Evolutionary conservation across 2,113 vertebrate genomes (phyloP).

Genomic region (Phylloscopus whistleri): DNA sequence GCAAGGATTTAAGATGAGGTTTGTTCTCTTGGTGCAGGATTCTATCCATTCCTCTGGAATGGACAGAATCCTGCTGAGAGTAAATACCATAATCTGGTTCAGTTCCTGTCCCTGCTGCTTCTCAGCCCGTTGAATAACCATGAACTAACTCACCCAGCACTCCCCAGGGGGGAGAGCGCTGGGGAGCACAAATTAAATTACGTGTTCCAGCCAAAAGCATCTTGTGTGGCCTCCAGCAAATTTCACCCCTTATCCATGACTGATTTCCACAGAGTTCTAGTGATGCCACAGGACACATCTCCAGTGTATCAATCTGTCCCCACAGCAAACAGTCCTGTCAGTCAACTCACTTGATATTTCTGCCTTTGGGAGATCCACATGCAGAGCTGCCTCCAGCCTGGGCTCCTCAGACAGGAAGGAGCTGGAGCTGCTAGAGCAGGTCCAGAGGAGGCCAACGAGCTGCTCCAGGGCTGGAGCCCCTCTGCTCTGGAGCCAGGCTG

Average conservation of each 20-base stretch:
- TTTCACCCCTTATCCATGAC: not conserved
- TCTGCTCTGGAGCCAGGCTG: not conserved
- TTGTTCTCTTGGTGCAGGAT: not conserved
- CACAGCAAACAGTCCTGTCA: not conserved
- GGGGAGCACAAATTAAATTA: not conserved
- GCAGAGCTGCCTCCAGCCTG: not conserved
- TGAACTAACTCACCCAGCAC: not conserved
- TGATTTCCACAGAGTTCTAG: not conserved
- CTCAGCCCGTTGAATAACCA: not conserved
- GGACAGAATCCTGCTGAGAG: not conserved
- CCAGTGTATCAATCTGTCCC: not conserved
- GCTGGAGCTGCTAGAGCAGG: accelerated
- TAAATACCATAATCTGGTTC: not conserved
- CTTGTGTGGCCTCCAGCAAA: not conserved
- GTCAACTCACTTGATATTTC: not conserved
- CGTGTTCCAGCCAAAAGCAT: not conserved
- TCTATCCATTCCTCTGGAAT: not conserved
- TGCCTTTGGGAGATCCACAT: not conserved
- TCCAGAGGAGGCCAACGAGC: accelerated
- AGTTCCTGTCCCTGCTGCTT: not conserved
- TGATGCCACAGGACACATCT: accelerated
- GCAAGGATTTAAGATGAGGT: not conserved
- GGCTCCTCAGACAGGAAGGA: not conserved
- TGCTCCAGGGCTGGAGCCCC: not conserved
- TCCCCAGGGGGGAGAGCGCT: accelerated